Base-by-base conservation (phyloP, 2,888 invertebrate genomes). In the Athripsodes cinereus region DNA sequence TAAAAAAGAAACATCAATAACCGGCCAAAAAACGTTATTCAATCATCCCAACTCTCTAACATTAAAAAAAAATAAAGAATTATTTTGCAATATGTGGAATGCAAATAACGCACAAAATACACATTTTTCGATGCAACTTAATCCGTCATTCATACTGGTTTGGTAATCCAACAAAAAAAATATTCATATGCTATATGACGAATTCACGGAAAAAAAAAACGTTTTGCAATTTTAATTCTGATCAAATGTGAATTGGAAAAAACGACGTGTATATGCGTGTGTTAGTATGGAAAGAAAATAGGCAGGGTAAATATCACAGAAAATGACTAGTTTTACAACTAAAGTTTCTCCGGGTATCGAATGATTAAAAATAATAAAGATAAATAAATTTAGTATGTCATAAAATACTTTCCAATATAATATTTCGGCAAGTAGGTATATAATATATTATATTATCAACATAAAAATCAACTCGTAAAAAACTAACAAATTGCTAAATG, bases 161-260 rank as follows among this genome's bases (percentile, higher is more conserved):
- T 40, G 40, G 40, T 40, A 40, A 40, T 40, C 40, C 40, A 40
- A 40, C 40, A 40, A 40, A 40, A 40, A n/a, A 40, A 40, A n/a
- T 16, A 40, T 26, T 40, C 40, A 16, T 40, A 31, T 31, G 8
- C 3, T n/a, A 40, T 40, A 16, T 13, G 26, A 26, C 10, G 26
- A 26, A 26, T 6, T 26, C 3, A 3, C 3, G 5, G 16, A 5
- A 40, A 13, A 40, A 40, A 40, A 40, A 40, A n/a, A 40, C 40
- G 40, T 13, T 8, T 40, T 40, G n/a, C 40, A 40, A 40, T 40
- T 40, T 40, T 40, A 13, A 40, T 40, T n/a, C 40, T 40, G 40
- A 40, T 40, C 40, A 40, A 40, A 40, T 40, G 13, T 40, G 40
- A 40, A 40, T 40, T 40, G 40, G 40, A 40, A 40, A 40, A 31